Base-by-base conservation (phyloP, 2,113 vertebrate species). In the Pavo muticus region DNA sequence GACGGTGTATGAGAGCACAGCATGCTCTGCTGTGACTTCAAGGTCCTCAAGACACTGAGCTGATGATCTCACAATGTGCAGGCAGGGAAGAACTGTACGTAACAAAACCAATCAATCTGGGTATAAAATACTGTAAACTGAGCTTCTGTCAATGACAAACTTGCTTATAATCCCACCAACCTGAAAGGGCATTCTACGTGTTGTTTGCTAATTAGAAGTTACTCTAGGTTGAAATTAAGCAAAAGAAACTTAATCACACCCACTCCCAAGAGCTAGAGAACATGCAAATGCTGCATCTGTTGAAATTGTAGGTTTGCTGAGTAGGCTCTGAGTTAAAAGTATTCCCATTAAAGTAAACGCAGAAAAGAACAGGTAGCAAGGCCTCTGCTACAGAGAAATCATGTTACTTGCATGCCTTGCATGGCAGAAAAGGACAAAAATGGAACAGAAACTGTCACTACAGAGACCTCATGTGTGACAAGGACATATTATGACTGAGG, bases 241-340 rank as follows among this genome's bases (percentile, higher is more conserved):
- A 88, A 63, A 88, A 92, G 47, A 84, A 96, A 92, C 69, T 91
- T 75, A 69, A 94, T 93, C 88, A 95, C 95, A 91, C 77, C 81
- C 81, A 86, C 88, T 92, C 88, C 40, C 61, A 81, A 92, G 88
- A 91, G 88, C 6, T 47, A 92, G 86, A 91, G 84, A 96, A 96
- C 87, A 95, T 89, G 95, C 88, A 96, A 95, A 94, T 94, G 35
- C 37, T 75, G 67, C 95, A 95, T 96, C 94, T 96, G 92, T 91
- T 91, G 68, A 91, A 95, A 93, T 84, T 57, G 59, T 72, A 13
- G 19, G 16, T 71, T 73, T 74, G 69, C 44, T 57, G 61, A 92
- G 68, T 57, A 93, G 88, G 75, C 50, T 88, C 79, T 65, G 57
- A 57, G 54, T 94, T 44, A 56, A 77, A 40, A 95, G 32, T 81